Percentiles rank a stretch among this genome's conserved stretches.
These are phyloP conservation scores for Euzetes globulus DNA, from an alignment of 2,888 invertebrate species.

Conservation along the genomic window DNA sequence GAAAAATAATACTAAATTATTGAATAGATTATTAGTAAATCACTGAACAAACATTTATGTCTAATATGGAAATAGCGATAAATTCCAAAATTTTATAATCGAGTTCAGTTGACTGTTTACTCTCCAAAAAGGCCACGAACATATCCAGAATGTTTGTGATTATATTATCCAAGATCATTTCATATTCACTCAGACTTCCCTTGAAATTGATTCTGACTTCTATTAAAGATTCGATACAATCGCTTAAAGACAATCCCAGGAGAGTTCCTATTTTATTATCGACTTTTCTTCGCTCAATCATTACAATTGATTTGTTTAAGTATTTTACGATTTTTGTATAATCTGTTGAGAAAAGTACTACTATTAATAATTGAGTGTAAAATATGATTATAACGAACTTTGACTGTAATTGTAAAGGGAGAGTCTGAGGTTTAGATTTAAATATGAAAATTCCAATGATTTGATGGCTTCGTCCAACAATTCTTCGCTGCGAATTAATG, in stretches of 20 bases:
- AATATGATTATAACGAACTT: background rate
- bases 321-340: background rate
- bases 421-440: background rate
- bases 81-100: background rate
- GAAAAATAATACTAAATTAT: background rate
- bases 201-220: background rate
- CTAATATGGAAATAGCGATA: background rate
- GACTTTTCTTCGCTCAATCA: background rate
- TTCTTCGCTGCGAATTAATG: background rate
- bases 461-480: background rate
- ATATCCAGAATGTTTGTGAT: background rate
- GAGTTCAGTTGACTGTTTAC: background rate
- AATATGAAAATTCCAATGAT: background rate
- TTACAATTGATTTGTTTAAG: background rate
- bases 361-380: background rate
- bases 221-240: background rate
- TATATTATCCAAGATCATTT: background rate
- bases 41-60: background rate
- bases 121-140: background rate
- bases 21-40: background rate
- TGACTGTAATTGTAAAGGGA: background rate
- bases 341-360: background rate
- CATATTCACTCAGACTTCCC: background rate
- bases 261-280: conserved; percentile 1
- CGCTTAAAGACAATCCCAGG: background rate